phyloP scores from a whole-genome alignment of 2,888 invertebrate genomes.

The Anoncus sp. region DNA sequence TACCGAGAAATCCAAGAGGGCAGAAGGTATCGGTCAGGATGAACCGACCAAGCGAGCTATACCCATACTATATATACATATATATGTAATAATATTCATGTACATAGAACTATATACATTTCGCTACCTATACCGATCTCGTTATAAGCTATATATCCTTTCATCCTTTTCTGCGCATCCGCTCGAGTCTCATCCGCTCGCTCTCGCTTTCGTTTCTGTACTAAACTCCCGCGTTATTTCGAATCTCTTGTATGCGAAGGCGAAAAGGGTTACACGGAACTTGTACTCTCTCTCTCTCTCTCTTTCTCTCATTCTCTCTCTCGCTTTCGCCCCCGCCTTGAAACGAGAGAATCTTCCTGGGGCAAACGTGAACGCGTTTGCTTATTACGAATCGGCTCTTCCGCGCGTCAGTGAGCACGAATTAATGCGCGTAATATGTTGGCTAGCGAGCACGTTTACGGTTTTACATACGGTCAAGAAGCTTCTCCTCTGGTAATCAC shows the following conservation, averaged over 20 bases:
- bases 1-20: slow-evolving; percentile 76
- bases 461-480: slow-evolving; percentile 71
- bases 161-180: slow-evolving; percentile 65
- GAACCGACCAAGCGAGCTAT: slow-evolving; percentile 38
- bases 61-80: neutral
- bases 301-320: too few species aligned
- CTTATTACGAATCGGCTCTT: slow-evolving; percentile 78
- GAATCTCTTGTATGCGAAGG: slow-evolving; percentile 32
- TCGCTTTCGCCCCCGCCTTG: slow-evolving; percentile 35
- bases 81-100: neutral
- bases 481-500: slow-evolving; percentile 54
- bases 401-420: slow-evolving; percentile 76
- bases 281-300: slow-evolving; percentile 28
- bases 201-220: slow-evolving; percentile 58
- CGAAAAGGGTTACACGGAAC: slow-evolving; percentile 30
- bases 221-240: slow-evolving; percentile 46
- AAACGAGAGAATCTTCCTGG: slow-evolving; percentile 29
- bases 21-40: slow-evolving; percentile 71
- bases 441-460: slow-evolving; percentile 79
- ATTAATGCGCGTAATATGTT: slow-evolving; percentile 82
- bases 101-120: neutral
- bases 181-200: slow-evolving; percentile 54
- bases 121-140: slow-evolving; percentile 71
- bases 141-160: slow-evolving; percentile 74
- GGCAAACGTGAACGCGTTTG: slow-evolving; percentile 68